Base-by-base conservation (phyloP, 2,888 invertebrate species). In the Himalopsyche tibetana region DNA sequence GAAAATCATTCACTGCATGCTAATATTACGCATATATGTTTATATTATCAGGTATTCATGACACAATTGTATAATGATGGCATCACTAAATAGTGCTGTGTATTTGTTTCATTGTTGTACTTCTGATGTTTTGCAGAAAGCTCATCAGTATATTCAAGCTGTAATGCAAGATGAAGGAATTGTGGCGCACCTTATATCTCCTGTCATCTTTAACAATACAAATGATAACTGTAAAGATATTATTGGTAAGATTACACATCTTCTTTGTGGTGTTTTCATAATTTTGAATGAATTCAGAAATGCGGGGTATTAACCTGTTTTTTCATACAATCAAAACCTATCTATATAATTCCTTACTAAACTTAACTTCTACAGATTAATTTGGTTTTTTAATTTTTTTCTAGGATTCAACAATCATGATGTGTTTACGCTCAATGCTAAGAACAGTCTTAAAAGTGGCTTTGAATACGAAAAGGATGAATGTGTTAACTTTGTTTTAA, bases 151-250 rank as follows among this genome's bases (percentile, higher is more conserved):
- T 19, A 63, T 63, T 4, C 15, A 63, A 19, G 19, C n/a, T 11
- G 28, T 63, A 19, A 63, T 63, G 63, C 19, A 19, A 63, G 63
- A 63, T 19, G 63, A 63, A 63, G 63, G 63, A 19, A 63, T 63
- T 19, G 63, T 63, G 63, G 4, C 8, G 9, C 63, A 63, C 28
- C 28, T 63, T 6, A 63, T 63, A 63, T 63, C 63, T 19, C 63
- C 63, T 19, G 63, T 63, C 28, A 63, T 63, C 11, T 63, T 19
- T 0, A 63, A 63, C 2, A 63, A 63, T n/a, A 63, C 19, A 63
- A 63, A 63, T 63, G 9, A 9, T 6, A 11, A 19, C 28, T 63
- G 19, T 63, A 63, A 63, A 28, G 63, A 63, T 15, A 19, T 19
- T 19, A 28, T 63, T 11, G 63, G 63, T 63, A 63, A 63, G 19